Evolutionary conservation across 2,113 vertebrate genomes (phyloP).

Genomic region (Nibea coibor): DNA sequence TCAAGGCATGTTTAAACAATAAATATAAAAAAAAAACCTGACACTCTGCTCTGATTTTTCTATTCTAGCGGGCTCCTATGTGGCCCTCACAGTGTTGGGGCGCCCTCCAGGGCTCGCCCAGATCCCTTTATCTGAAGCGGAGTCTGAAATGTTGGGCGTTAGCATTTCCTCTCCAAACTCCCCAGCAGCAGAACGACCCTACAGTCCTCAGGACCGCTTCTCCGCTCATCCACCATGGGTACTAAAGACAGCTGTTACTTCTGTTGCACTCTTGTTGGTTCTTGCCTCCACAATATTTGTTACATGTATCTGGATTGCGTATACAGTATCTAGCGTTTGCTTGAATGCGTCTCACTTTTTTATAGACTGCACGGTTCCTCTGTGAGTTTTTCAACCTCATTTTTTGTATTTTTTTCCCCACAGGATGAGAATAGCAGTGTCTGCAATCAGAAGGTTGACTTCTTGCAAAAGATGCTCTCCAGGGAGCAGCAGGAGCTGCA

Average conservation of each 20-base stretch:
- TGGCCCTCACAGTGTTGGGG: constrained; percentile 98
- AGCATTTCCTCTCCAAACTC: constrained; percentile 89
- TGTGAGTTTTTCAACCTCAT: not conserved
- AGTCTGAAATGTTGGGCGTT: constrained; percentile 84
- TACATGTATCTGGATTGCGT: not conserved
- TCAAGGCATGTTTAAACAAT: not conserved
- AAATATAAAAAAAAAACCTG: not conserved
- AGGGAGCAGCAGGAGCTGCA: constrained; percentile 91
- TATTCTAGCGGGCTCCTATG: constrained; percentile 95
- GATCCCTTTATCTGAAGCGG: constrained; percentile 91
- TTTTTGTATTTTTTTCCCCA: not conserved
- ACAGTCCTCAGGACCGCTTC: constrained; percentile 84
- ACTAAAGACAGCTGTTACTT: constrained; percentile 51
- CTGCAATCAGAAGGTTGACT: constrained; percentile 90
- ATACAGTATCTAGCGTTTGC: not conserved
- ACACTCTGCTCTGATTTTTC: not conserved
- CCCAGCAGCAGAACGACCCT: constrained; percentile 86
- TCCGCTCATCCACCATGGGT: constrained; percentile 89
- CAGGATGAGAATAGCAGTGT: constrained; percentile 91
- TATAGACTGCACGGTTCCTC: not conserved
- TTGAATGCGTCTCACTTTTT: not conserved
- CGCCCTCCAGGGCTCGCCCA: constrained; percentile 96
- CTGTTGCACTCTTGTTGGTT: not conserved
- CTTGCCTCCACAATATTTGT: not conserved
- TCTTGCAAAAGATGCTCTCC: constrained; percentile 89